These are phyloP conservation scores for Frankliniella fusca DNA, from an alignment of 2,888 invertebrate species.

Conservation along the genomic window DNA sequence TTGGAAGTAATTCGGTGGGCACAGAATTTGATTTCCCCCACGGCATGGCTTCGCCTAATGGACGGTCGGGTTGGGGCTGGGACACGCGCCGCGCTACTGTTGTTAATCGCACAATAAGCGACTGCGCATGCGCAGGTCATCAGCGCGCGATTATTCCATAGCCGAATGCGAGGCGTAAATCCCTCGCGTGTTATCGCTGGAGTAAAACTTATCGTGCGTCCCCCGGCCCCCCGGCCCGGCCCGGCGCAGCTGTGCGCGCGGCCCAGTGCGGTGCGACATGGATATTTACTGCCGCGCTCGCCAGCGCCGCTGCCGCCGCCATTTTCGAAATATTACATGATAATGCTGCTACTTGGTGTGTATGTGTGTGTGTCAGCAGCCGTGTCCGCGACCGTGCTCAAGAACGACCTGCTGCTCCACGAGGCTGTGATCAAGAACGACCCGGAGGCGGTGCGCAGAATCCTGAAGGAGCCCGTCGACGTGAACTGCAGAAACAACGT, in stretches of 20 bases:
- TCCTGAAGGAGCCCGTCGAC: slow-evolving; percentile 61
- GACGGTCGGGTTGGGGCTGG: background rate
- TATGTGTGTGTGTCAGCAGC: background rate
- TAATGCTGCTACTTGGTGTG: background rate
- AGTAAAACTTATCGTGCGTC: background rate
- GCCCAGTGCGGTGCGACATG: background rate
- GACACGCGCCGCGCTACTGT: background rate
- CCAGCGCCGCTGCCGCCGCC: background rate
- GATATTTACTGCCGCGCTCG: too few species aligned
- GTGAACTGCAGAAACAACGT: slow-evolving; percentile 70
- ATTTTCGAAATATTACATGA: background rate
- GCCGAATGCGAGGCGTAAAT: background rate
- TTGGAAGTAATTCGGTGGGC: too few species aligned
- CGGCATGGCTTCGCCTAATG: too few species aligned
- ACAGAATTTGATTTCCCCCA: too few species aligned
- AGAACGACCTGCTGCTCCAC: slow-evolving; percentile 65
- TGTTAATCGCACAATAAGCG: too few species aligned
- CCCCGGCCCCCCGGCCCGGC: background rate
- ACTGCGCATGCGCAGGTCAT: too few species aligned
- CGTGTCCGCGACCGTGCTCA: slow-evolving; percentile 47
- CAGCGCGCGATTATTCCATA: background rate
- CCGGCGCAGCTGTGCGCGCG: background rate
- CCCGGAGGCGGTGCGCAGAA: slow-evolving; percentile 60
- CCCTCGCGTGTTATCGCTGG: background rate
- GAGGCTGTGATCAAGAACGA: slow-evolving; percentile 73